Evolutionary conservation across 2,888 invertebrate species (phyloP).

Genomic region (Diabrotica balteata): DNA sequence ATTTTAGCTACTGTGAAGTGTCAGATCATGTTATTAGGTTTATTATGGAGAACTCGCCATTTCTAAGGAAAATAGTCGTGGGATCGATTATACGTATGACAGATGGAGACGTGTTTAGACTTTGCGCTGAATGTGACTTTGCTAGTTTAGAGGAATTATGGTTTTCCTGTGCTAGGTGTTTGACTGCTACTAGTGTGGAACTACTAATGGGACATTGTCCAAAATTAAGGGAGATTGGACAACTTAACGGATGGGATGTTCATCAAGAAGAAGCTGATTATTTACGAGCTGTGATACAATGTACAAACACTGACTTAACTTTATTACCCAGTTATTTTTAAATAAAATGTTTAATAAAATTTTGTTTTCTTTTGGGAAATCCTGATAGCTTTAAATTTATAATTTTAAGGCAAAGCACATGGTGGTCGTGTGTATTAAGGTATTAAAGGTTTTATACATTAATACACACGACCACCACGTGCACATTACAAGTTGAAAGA

Average conservation of each 20-base stretch:
- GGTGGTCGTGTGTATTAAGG: no score
- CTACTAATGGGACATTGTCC: constrained; percentile 73
- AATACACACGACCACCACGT: no score
- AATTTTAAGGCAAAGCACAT: no score
- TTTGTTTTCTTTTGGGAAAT: no score
- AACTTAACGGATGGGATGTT: constrained; percentile 73
- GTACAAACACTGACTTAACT: constrained; percentile 71
- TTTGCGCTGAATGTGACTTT: constrained; percentile 71
- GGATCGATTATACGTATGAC: constrained; percentile 72
- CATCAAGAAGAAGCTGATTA: constrained; percentile 73
- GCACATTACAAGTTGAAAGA: no score
- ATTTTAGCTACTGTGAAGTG: constrained; percentile 72
- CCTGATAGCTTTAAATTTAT: no score
- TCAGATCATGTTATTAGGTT: constrained; percentile 66
- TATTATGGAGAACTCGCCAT: constrained; percentile 68
- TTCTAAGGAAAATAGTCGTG: constrained; percentile 68
- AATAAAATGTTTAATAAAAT: no score
- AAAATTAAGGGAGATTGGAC: constrained; percentile 68
- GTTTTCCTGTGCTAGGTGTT: constrained; percentile 72
- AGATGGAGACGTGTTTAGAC: constrained; percentile 73
- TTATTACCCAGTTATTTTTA: constrained; percentile 61
- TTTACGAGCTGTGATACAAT: constrained; percentile 69
- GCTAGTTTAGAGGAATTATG: constrained; percentile 71
- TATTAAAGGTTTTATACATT: no score
- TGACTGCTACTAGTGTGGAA: constrained; percentile 70